Conservation (phyloP, 92 coral and sea anemone genomes). For the Galaxea fascicularis region DNA sequence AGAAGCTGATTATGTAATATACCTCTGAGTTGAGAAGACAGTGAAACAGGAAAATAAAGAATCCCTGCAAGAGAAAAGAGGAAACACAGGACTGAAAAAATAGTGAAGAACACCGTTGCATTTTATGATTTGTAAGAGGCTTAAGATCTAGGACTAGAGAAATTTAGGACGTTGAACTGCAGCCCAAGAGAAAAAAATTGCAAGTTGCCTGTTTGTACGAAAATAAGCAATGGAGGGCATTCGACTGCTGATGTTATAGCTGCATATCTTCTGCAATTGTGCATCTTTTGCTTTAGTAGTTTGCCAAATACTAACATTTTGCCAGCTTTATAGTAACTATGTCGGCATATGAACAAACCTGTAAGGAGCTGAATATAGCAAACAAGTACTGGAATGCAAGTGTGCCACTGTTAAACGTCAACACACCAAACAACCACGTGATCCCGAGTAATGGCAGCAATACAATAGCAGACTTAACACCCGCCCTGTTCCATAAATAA, state of each 20-base stretch:
- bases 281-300: no score
- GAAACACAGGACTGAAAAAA: background rate
- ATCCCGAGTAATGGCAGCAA: constrained; percentile 92
- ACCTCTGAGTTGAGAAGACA: constrained; percentile 95
- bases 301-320: no score
- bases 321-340: background rate
- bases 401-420: constrained; percentile 84
- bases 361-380: constrained; percentile 89
- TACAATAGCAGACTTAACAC: constrained; percentile 82
- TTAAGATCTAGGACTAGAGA: no score
- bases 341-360: constrained; percentile 52
- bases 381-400: constrained; percentile 90
- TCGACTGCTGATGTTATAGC: no score
- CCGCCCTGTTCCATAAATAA: constrained; percentile 62
- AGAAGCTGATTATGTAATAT: constrained; percentile 37
- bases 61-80: constrained; percentile 65
- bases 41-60: constrained; percentile 90
- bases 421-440: constrained; percentile 94
- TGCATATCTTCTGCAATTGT: no score
- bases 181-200: no score
- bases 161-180: no score
- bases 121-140: no score
- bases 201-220: no score
- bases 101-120: no score
- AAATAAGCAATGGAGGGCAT: no score